These are phyloP conservation scores for Porites australiensis DNA, from an alignment of 64 coral and sea anemone genomes.

Conservation along the genomic window DNA sequence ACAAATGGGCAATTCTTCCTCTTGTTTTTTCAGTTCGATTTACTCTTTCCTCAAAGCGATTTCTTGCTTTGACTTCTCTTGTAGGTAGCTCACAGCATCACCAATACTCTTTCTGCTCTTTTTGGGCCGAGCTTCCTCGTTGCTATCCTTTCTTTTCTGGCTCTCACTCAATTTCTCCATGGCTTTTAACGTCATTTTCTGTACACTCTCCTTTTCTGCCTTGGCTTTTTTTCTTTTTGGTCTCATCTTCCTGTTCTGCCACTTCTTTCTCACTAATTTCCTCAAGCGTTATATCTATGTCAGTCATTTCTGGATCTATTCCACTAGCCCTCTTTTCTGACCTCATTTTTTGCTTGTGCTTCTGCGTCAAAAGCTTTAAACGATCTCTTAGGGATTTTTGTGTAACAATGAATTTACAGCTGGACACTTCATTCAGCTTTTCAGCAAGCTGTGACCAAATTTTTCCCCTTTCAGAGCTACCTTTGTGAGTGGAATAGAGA, in stretches of 20 bases:
- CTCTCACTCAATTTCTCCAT: constrained; percentile 75
- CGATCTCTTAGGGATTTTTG: constrained; percentile 47
- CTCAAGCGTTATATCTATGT: constrained; percentile 62
- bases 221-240: constrained; percentile 37
- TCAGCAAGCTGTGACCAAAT: constrained; percentile 31
- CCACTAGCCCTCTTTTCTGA: constrained; percentile 35
- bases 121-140: constrained; percentile 47
- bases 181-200: constrained; percentile 73
- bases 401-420: constrained; percentile 37
- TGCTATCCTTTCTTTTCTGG: constrained; percentile 68
- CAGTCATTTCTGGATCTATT: constrained; percentile 31
- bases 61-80: constrained; percentile 66
- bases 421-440: constrained; percentile 35
- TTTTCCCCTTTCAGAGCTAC: constrained; percentile 51
- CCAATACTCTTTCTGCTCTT: constrained; percentile 68
- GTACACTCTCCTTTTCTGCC: constrained; percentile 51
- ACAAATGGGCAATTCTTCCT: constrained; percentile 63
- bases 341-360: constrained; percentile 46
- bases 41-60: constrained; percentile 56
- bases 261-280: constrained; percentile 69
- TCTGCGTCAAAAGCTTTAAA: constrained; percentile 22
- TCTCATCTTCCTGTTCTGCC: constrained; percentile 35
- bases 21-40: constrained; percentile 53
- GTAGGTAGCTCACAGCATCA: constrained; percentile 59
- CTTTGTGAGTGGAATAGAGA: constrained; percentile 33